These are phyloP conservation scores for Athrips mouffetella DNA, from an alignment of 2,888 invertebrate genomes.

Conservation along the genomic window DNA sequence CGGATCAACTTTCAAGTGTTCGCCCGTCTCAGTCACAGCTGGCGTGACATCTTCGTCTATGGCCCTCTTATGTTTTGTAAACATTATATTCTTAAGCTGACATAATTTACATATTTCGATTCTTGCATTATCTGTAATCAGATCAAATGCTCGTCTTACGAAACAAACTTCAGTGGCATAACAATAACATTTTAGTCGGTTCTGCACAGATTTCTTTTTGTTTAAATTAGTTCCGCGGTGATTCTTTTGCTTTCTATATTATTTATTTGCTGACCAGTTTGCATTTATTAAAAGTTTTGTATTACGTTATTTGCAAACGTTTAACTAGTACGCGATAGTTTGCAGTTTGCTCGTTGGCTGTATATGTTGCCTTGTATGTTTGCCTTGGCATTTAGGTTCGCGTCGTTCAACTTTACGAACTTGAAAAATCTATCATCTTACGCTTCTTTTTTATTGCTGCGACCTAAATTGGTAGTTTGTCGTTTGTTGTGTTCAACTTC, in stretches of 20 bases:
- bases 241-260: conserved; percentile 25
- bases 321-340: no score
- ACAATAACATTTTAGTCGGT: conserved; percentile 4
- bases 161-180: conserved; percentile 24
- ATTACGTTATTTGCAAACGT: conserved; percentile 20
- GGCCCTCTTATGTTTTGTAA: conserved; percentile 49
- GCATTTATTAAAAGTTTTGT: conserved; percentile 24
- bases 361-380: conserved; percentile 55
- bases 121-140: conserved; percentile 24
- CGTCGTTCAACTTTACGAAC: no score
- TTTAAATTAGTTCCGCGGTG: conserved; percentile 21
- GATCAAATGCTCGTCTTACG: conserved; percentile 28
- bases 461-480: no score
- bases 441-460: no score
- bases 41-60: conserved; percentile 39
- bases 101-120: conserved; percentile 28
- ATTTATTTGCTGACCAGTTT: conserved; percentile 24
- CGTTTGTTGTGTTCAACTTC: no score
- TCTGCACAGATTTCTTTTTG: conserved; percentile 16
- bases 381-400: conserved; percentile 68
- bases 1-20: conserved; percentile 55
- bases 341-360: conserved; percentile 42
- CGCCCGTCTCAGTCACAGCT: conserved; percentile 25
- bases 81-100: conserved; percentile 27
- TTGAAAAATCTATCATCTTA: no score